Evolutionary conservation across 2,113 vertebrate species (phyloP).

Genomic region (Orientallactaga bullata): DNA sequence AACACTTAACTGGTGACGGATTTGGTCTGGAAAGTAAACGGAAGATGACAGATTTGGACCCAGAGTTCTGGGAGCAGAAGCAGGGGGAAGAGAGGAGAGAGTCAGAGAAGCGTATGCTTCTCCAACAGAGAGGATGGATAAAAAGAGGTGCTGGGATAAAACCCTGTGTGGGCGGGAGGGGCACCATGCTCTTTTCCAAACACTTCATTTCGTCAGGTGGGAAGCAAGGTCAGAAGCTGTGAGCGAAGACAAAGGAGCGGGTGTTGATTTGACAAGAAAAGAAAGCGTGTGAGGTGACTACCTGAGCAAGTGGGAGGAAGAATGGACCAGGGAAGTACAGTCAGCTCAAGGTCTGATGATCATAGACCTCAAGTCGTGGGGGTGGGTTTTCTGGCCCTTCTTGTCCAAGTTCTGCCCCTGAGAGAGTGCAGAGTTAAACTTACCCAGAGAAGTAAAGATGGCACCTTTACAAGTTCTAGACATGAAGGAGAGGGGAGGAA

Average conservation of each 20-base stretch:
- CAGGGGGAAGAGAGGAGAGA: background rate
- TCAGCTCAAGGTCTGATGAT: background rate
- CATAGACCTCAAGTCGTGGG: background rate
- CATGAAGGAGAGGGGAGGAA: background rate
- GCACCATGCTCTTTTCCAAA: conserved; percentile 2
- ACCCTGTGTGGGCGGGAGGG: background rate
- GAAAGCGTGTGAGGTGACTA: background rate
- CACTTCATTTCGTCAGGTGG: background rate
- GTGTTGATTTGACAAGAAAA: background rate
- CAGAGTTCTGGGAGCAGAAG: background rate
- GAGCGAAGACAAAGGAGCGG: background rate
- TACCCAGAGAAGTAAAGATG: background rate
- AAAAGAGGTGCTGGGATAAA: background rate
- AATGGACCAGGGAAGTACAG: background rate
- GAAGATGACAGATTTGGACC: background rate
- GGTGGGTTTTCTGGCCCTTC: background rate
- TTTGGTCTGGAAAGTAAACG: background rate
- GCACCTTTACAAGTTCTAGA: background rate
- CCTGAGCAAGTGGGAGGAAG: background rate
- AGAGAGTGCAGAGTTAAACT: background rate
- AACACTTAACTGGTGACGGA: background rate
- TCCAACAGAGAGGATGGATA: background rate
- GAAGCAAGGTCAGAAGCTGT: conserved; percentile 9
- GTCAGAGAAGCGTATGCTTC: background rate
- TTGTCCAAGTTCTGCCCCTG: background rate